These are phyloP conservation scores for Laticauda colubrina DNA, from an alignment of 2,113 vertebrate genomes.

Conservation along the genomic window DNA sequence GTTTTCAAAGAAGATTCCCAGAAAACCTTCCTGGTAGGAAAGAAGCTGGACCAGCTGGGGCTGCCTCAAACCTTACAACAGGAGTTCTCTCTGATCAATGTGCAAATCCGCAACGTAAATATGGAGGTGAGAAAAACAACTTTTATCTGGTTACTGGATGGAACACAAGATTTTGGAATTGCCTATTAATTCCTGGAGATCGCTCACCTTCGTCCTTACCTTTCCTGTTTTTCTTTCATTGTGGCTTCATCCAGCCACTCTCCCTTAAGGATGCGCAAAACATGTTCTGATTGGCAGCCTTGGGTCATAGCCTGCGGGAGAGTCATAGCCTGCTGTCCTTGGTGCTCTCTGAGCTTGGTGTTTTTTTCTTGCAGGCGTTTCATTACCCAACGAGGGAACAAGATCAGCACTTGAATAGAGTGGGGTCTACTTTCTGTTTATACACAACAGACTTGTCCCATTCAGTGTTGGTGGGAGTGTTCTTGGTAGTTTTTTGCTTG, in stretches of 20 bases:
- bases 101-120: constrained; percentile 96
- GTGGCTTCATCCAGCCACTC: not conserved
- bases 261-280: not conserved
- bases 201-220: not conserved
- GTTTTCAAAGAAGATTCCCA: constrained; percentile 76
- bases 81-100: constrained; percentile 97
- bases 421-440: not conserved
- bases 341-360: not conserved
- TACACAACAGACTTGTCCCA: not conserved
- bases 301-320: not conserved
- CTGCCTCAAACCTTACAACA: constrained; percentile 95
- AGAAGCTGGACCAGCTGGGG: constrained; percentile 76
- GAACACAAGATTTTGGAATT: not conserved
- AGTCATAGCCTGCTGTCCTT: not conserved
- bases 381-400: not conserved
- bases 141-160: not conserved
- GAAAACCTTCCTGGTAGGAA: constrained; percentile 63
- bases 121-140: constrained; percentile 81
- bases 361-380: not conserved
- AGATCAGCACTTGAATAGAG: not conserved
- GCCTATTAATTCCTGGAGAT: not conserved
- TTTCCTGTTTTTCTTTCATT: not conserved
- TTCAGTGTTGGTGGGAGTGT: not conserved
- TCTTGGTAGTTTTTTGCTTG: not conserved
- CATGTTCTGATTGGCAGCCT: not conserved